phyloP scores from a whole-genome alignment of 2,113 vertebrate species.

The Nannospalax galili region DNA sequence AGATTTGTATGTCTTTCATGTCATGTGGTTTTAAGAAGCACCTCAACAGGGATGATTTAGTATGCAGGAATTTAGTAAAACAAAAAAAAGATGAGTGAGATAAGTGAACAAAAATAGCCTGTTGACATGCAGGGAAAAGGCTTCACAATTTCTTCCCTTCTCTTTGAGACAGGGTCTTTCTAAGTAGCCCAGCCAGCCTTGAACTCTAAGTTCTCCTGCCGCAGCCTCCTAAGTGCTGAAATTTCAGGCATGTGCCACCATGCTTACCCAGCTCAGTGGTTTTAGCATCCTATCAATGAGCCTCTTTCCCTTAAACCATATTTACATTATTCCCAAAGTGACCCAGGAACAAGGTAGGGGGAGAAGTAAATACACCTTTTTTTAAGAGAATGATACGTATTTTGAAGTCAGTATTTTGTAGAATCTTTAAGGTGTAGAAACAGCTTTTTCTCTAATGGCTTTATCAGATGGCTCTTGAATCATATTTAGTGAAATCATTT shows the following conservation, averaged over 20 bases:
- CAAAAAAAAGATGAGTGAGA: neutral
- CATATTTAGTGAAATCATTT: constrained; percentile 31
- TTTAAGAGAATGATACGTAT: neutral
- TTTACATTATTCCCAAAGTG: neutral
- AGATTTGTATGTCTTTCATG: neutral
- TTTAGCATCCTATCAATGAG: no score
- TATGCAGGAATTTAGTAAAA: neutral
- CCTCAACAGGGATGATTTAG: neutral
- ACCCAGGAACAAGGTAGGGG: neutral
- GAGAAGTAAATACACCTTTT: neutral
- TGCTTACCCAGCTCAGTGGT: neutral
- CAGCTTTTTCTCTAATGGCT: neutral
- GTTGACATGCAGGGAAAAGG: neutral
- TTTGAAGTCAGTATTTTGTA: constrained; percentile 47
- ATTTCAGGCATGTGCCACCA: neutral
- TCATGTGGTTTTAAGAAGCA: neutral
- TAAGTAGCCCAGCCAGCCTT: neutral
- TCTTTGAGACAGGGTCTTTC: neutral
- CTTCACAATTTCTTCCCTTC: neutral
- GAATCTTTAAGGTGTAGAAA: neutral
- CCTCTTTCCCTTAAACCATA: neutral
- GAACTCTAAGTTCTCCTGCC: neutral
- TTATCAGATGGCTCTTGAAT: neutral
- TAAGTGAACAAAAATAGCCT: neutral
- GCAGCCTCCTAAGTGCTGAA: neutral